Evolutionary conservation across 2,888 invertebrate species (phyloP).

Genomic region (Leucoma salicis): DNA sequence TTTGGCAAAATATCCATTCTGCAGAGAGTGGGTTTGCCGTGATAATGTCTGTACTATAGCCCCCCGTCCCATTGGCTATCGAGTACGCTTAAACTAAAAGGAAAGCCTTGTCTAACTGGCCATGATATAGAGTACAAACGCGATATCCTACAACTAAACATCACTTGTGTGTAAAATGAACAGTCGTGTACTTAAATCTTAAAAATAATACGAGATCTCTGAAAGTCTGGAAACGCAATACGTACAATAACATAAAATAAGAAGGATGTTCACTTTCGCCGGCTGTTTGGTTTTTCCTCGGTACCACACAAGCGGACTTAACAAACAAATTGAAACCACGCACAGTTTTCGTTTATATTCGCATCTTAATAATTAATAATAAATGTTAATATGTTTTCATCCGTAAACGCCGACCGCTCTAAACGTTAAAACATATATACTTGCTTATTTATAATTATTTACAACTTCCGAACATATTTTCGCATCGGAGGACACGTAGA

Average conservation of each 20-base stretch:
- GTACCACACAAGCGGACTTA: background rate
- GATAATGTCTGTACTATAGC: background rate
- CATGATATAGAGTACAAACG: constrained; percentile 43
- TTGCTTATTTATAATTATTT: constrained; percentile 45
- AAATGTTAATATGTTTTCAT: background rate
- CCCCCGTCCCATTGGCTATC: constrained; percentile 3
- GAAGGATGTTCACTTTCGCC: constrained; percentile 47
- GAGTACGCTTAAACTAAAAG: constrained; percentile 46
- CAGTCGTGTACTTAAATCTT: constrained; percentile 76
- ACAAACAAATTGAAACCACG: background rate
- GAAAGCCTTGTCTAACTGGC: constrained; percentile 54
- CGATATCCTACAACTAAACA: constrained; percentile 57
- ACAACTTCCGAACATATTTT: constrained; percentile 47
- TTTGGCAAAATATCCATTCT: no score
- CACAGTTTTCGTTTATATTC: background rate
- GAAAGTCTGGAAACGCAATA: constrained; percentile 80
- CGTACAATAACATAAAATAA: constrained; percentile 68
- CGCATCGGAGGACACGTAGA: constrained; percentile 34
- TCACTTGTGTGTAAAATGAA: constrained; percentile 69
- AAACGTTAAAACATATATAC: constrained; percentile 33
- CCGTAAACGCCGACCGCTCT: constrained; percentile 10
- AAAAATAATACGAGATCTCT: constrained; percentile 79
- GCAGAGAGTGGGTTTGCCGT: no score
- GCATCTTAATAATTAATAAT: background rate
- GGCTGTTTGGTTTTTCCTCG: constrained; percentile 20